Evolutionary conservation across 2,113 vertebrate species (phyloP).

Genomic region (Riparia riparia): DNA sequence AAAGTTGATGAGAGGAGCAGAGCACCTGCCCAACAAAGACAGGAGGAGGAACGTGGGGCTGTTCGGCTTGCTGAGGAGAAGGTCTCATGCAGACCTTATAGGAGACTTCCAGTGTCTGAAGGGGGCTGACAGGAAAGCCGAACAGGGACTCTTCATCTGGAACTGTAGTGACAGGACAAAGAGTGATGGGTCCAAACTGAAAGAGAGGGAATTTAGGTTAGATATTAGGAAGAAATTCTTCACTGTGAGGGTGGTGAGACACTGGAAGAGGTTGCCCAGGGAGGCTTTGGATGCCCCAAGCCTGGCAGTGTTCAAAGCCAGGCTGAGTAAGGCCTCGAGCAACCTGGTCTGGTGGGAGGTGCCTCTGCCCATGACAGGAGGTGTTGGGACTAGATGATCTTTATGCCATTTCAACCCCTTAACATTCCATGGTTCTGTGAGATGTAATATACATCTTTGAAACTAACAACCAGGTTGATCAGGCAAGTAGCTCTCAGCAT

Average conservation of each 20-base stretch:
- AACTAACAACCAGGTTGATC: neutral
- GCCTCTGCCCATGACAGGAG: neutral
- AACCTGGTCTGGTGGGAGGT: neutral
- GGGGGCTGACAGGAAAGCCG: neutral
- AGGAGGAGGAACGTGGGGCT: neutral
- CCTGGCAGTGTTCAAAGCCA: neutral
- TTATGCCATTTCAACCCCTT: neutral
- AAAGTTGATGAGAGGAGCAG: neutral
- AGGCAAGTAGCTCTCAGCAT: neutral
- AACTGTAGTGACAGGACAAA: neutral
- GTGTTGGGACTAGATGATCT: neutral
- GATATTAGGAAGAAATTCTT: neutral
- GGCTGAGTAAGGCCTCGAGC: neutral
- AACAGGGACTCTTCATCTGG: neutral
- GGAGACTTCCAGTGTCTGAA: neutral
- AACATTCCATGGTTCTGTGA: neutral
- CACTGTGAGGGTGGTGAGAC: neutral
- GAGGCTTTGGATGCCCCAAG: neutral
- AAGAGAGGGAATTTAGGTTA: neutral
- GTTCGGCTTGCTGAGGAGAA: neutral
- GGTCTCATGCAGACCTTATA: neutral
- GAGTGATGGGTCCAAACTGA: neutral
- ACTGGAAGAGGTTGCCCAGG: neutral
- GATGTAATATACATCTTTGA: neutral
- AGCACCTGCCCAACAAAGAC: neutral